A percentile compares a stretch with the other conserved stretches of the same genome.
Conservation (phyloP, 2,113 vertebrate species). For the Corvus moneduloides region DNA sequence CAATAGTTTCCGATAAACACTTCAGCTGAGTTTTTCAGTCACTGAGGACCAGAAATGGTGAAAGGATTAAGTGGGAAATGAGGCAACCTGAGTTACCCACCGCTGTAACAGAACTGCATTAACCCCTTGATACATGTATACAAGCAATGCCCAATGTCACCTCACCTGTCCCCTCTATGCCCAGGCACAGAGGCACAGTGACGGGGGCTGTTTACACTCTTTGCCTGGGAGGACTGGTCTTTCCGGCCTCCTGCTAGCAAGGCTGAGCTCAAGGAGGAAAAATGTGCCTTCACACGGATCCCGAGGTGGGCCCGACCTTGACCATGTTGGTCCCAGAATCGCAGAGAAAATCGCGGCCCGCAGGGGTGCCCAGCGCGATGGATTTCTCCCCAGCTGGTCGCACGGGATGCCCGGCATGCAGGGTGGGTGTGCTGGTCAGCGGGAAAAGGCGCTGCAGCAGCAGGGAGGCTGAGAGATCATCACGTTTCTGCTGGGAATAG, state of each 20-base stretch:
- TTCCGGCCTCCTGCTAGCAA: not conserved
- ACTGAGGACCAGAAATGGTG: not conserved
- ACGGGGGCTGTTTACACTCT: fast-evolving
- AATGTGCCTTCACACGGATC: fast-evolving
- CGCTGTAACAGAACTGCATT: not conserved
- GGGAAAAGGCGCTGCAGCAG: not conserved
- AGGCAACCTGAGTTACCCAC: not conserved
- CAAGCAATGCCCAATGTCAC: not conserved
- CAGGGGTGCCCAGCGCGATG: fast-evolving
- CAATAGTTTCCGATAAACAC: not conserved
- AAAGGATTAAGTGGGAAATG: not conserved
- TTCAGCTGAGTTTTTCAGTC: not conserved
- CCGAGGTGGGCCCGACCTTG: fast-evolving
- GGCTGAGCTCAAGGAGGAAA: not conserved
- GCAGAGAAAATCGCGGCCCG: fast-evolving
- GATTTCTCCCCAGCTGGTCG: not conserved
- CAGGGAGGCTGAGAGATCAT: not conserved
- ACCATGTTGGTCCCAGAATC: not conserved
- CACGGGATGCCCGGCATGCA: fast-evolving
- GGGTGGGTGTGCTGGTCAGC: fast-evolving
- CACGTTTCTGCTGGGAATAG: not conserved
- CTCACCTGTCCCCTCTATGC: fast-evolving
- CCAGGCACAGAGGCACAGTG: not conserved
- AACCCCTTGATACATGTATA: not conserved
- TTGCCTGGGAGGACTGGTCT: fast-evolving